These are phyloP conservation scores for Micropterix aruncella DNA, from an alignment of 2,888 invertebrate genomes.

Conservation along the genomic window DNA sequence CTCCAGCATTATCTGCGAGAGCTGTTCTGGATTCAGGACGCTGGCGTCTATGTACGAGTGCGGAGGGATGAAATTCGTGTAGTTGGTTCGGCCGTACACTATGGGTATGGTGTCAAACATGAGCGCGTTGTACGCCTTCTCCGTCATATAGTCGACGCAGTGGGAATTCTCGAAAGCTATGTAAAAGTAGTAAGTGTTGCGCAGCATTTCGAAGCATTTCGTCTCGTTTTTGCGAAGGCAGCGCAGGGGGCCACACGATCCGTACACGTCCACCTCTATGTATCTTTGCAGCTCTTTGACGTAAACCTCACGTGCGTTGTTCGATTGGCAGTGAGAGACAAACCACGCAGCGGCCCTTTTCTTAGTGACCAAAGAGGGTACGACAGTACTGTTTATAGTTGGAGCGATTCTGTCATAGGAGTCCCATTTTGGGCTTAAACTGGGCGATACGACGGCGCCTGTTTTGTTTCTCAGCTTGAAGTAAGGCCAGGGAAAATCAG, in stretches of 20 bases:
- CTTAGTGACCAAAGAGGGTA: slow-evolving; percentile 16
- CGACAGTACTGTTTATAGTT: background rate
- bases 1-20: slow-evolving; percentile 40
- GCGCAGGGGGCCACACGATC: slow-evolving; percentile 37
- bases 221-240: slow-evolving; percentile 14
- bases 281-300: slow-evolving; percentile 34
- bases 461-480: slow-evolving; percentile 18
- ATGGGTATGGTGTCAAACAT: slow-evolving; percentile 36
- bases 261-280: slow-evolving; percentile 46
- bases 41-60: slow-evolving; percentile 51
- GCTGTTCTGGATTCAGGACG: slow-evolving; percentile 36
- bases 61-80: slow-evolving; percentile 28
- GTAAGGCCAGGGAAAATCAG: slow-evolving; percentile 33
- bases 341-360: slow-evolving; percentile 40
- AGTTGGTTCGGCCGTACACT: slow-evolving; percentile 38
- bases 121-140: slow-evolving; percentile 38
- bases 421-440: slow-evolving; percentile 15
- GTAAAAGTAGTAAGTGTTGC: slow-evolving; percentile 51
- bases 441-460: slow-evolving; percentile 18
- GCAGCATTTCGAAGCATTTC: slow-evolving; percentile 23
- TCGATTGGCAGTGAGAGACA: slow-evolving; percentile 35
- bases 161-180: slow-evolving; percentile 54
- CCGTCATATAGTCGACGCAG: slow-evolving; percentile 55
- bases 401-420: background rate
- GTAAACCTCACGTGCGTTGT: slow-evolving; percentile 26